phyloP scores from a whole-genome alignment of 2,113 vertebrate genomes.

The Upupa epops region DNA sequence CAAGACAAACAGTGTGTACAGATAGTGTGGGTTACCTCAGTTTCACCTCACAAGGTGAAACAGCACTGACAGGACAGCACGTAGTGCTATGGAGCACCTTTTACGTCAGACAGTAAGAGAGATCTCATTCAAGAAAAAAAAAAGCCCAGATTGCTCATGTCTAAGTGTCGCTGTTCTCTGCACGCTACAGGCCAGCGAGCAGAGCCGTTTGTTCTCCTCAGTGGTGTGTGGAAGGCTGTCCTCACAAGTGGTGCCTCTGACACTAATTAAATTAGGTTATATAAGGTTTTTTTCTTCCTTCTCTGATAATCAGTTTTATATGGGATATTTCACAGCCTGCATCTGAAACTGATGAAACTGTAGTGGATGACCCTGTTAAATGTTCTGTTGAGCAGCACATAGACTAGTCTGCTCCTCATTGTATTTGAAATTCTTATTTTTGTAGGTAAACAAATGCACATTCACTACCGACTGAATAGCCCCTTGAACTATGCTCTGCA shows the following conservation, averaged over 20 bases:
- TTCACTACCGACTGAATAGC: constrained; percentile 77
- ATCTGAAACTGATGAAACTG: constrained; percentile 69
- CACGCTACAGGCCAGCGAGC: not conserved
- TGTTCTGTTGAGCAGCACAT: constrained; percentile 66
- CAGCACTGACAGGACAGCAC: not conserved
- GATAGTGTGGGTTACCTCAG: not conserved
- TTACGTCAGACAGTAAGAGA: not conserved
- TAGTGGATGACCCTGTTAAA: constrained; percentile 74
- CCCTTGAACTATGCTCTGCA: constrained; percentile 79
- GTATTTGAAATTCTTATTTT: constrained; percentile 80
- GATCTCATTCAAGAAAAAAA: not conserved
- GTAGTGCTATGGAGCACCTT: not conserved
- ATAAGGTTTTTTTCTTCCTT: constrained; percentile 54
- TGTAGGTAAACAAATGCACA: constrained; percentile 82
- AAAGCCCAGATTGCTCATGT: not conserved
- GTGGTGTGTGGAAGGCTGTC: constrained; percentile 4
- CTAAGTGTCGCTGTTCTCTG: not conserved
- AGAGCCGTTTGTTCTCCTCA: not conserved
- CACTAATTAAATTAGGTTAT: constrained; percentile 65
- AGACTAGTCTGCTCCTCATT: constrained; percentile 70
- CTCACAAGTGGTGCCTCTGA: constrained; percentile 42
- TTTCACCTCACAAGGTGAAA: not conserved
- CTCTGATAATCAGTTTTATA: constrained; percentile 67
- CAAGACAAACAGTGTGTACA: not conserved
- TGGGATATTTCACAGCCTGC: constrained; percentile 31